These are phyloP conservation scores for Scleropages formosus DNA, from an alignment of 2,797 vertebrate genomes.

Conservation along the genomic window DNA sequence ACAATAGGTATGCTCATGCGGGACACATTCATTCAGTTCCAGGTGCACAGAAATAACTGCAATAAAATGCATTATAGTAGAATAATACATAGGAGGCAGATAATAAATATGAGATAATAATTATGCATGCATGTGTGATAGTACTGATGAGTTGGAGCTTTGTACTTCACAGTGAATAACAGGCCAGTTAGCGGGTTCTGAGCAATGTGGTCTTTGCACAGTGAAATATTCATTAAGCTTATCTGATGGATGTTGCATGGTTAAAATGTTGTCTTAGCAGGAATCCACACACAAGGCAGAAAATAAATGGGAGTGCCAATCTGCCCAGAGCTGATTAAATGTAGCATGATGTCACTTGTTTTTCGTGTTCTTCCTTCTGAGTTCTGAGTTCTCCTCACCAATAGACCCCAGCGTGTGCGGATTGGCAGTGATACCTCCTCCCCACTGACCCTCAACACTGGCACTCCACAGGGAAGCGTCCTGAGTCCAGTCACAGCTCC, in stretches of 20 bases:
- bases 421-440: too few relatives aligned
- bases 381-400: too few relatives aligned
- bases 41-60: not conserved
- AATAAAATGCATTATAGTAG: constrained; percentile 3
- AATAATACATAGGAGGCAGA: not conserved
- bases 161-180: constrained; percentile 5
- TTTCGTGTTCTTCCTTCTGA: not conserved
- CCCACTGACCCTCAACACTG: too few relatives aligned
- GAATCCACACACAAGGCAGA: constrained; percentile 10
- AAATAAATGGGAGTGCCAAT: constrained; percentile 21
- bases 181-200: not conserved
- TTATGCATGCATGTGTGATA: not conserved
- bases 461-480: too few relatives aligned
- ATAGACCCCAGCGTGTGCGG: too few relatives aligned
- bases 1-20: constrained; percentile 9
- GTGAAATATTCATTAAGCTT: constrained; percentile 15
- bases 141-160: not conserved
- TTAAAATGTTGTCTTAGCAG: constrained; percentile 11
- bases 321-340: constrained; percentile 13
- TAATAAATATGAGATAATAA: not conserved
- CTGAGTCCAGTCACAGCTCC: too few relatives aligned
- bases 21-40: not conserved
- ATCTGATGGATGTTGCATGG: constrained; percentile 1
- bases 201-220: not conserved
- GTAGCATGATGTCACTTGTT: constrained; percentile 11